These are phyloP conservation scores for Drosophila insularis DNA, from an alignment of 1,140 invertebrate genomes.

Conservation along the genomic window DNA sequence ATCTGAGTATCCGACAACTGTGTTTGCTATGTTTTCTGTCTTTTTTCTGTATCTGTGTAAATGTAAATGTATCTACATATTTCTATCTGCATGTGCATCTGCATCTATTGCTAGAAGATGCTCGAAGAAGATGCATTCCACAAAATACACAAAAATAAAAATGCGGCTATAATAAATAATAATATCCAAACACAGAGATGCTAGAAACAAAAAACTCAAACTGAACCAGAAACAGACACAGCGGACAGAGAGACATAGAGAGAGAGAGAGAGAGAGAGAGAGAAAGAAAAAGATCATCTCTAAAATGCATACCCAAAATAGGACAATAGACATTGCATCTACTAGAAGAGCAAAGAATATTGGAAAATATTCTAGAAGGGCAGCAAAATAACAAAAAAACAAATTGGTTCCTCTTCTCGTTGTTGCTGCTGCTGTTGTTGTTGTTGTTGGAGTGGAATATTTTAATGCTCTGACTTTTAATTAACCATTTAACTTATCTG, in stretches of 20 bases:
- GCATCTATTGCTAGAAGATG: slow-evolving; percentile 51
- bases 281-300: background rate
- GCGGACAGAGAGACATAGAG: background rate
- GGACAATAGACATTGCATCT: background rate
- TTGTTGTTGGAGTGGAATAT: background rate
- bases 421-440: background rate
- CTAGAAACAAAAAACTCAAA: background rate
- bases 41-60: background rate
- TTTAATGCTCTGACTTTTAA: slow-evolving; percentile 10
- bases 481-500: slow-evolving; percentile 10
- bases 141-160: slow-evolving; percentile 80
- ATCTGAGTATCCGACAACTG: slow-evolving; percentile 25
- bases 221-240: background rate
- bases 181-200: slow-evolving; percentile 33
- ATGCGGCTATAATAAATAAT: slow-evolving; percentile 80
- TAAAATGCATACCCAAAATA: slow-evolving; percentile 4
- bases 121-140: slow-evolving; percentile 66
- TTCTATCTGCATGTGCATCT: slow-evolving; percentile 29
- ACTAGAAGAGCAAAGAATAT: background rate
- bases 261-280: background rate
- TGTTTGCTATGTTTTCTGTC: slow-evolving; percentile 30
- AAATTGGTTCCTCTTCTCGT: background rate
- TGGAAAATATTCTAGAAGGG: background rate
- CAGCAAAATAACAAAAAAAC: background rate
- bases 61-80: background rate